Evolutionary conservation across 2,797 vertebrate species (phyloP), one percentile per base, ranked within the genome.

Genomic region (Odontamblyopus rebecca): DNA sequence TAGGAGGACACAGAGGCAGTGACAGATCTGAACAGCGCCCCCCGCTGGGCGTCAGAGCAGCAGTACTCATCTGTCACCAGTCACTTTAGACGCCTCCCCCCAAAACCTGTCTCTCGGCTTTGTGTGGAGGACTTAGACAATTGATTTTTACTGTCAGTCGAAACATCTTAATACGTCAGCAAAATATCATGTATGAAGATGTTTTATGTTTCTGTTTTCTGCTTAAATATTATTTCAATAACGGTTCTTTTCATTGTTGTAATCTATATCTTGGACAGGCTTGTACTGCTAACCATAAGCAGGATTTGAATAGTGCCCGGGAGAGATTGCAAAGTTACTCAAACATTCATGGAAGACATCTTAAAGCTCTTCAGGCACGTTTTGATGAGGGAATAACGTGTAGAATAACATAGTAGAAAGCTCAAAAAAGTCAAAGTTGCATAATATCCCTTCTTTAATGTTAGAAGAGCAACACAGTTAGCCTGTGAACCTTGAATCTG

Each of bases 1-100:
- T 76, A 78, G 73, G 77, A 81, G 79, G 74, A 81, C 71, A 69
- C 68, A 51, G 26, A 66, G 64, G 44, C 60, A 9, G 44, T 26
- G 59, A 53, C 19, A 68, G 54, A 68, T 70, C 67, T 74, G 19
- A 65, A 65, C 65, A 60, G 56, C 15, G 61, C 57, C 60, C 69
- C 38, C 51, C 32, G 13, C 61, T 69, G 50, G 30, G 54, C 50
- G n/a, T 30, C 27, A 48, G 59, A 32, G 51, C 26, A 38, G 66
- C 48, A 61, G 60, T 26, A 63, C 61, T 35, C 44, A n/a, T 15
- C 30, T 41, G 27, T 71, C 48, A 60, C 41, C 29, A 64, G 62
- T 64, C 35, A 64, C 62, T 51, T 50, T 3, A 26, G 38, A 16
- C 38, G 15, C 44, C 44, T 18, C 44, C n/a, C 15, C 9, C n/a